phyloP scores from a whole-genome alignment of 2,113 vertebrate genomes.

The Irena cyanogastra region DNA sequence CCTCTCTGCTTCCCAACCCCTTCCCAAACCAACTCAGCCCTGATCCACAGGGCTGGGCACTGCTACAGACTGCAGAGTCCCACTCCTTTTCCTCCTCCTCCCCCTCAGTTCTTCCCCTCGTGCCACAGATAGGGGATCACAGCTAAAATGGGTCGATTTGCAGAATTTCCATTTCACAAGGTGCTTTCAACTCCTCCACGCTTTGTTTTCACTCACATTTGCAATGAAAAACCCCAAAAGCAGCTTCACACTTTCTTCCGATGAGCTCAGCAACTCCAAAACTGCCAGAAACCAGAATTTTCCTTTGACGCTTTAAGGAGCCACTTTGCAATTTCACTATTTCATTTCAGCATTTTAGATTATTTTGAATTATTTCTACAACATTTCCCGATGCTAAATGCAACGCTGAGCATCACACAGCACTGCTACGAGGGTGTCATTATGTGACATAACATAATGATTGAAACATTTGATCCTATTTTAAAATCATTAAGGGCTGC shows the following conservation, averaged over 20 bases:
- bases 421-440: not conserved
- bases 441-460: conserved; percentile 36
- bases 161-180: conserved; percentile 11
- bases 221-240: not conserved
- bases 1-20: not conserved
- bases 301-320: not conserved
- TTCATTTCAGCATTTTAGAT: not conserved
- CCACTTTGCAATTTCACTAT: not conserved
- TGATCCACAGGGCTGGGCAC: accelerated
- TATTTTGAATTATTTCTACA: conserved; percentile 45
- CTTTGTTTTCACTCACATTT: not conserved
- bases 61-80: accelerated
- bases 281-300: not conserved
- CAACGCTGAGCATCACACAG: not conserved
- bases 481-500: conserved; percentile 46
- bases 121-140: accelerated
- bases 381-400: not conserved
- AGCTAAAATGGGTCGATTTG: not conserved
- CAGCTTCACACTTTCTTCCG: accelerated
- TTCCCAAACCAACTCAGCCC: accelerated
- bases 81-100: not conserved
- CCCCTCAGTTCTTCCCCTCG: not conserved
- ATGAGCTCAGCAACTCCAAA: not conserved
- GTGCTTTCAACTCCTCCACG: not conserved
- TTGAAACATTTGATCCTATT: conserved; percentile 38